Evolutionary conservation across 2,888 invertebrate species (phyloP), one percentile per base, ranked within the genome.

Genomic region (Agriopis marginaria): DNA sequence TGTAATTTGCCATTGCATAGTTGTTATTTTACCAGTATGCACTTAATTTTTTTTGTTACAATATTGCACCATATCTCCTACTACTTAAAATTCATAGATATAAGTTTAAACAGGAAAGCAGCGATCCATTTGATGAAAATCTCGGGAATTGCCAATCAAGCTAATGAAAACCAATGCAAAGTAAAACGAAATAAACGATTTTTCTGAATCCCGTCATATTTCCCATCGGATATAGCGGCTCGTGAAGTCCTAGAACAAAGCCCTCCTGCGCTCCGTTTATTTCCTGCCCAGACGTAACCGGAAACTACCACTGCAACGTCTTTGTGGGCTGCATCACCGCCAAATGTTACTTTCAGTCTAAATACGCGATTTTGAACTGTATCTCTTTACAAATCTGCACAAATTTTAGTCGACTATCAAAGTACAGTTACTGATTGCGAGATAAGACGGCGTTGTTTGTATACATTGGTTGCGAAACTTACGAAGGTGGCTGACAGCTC

Each of bases 281-380:
- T 92, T 92, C 92, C 92, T 89, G 90, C 81, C 82, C 85, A 92
- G 92, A 92, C 91, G 82, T 77, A 79, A 80, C 82, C 88, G 91
- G 91, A 92, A 89, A 82, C 84, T 73, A 77, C 75, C 71, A 77
- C 76, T 79, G 82, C 83, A 79, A 71, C 78, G 80, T 83, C 86
- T 85, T 84, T 85, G 79, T 81, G 73, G 70, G 65, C 47, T 58
- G 66, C 71, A 53, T 32, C 74, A 66, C 61, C 56, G 68, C 62
- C 42, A 70, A 77, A 74, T 79, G 77, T 45, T 59, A 50, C 49
- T 59, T 59, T 61, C 23, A 54, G 23, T 14, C 7, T 6, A 45
- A 9, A 3, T 55, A 58, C 47, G 63, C 68, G 60, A 68, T 67
- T 70, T 55, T 60, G 42, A 66, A 68, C 65, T 61, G n/a, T 74